Evolutionary conservation across 2,888 invertebrate genomes (phyloP), one percentile per base, ranked within the genome.

Genomic region (Bellardia bayeri): DNA sequence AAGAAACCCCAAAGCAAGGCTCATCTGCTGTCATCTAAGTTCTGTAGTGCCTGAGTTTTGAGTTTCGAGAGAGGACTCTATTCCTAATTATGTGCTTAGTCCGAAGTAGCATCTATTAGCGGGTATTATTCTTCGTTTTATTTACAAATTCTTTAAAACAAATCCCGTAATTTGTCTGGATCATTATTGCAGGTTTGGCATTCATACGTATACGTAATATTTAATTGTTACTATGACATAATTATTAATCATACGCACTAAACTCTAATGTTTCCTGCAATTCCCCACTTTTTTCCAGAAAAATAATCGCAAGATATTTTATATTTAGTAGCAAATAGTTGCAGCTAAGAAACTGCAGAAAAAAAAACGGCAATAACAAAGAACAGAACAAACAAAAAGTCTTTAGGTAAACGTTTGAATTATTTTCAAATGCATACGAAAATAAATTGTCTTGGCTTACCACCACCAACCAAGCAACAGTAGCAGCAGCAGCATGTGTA

Each of bases 391-490:
- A 66, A 68, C 61, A 68, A 61, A 84, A 79, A 79, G 84, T 79
- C 74, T 84, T 76, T 85, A 82, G 76, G 76, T 76, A 85, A 82
- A 85, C 71, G 81, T 85, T 85, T 81, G 71, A 85, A 81, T 85
- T 85, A 64, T 76, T 85, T 82, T 82, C 76, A 76, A 85, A 85
- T 82, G 71, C 81, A 81, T 76, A 71, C 7, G 76, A 71, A 76
- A 61, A 81, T 81, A 81, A 81, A 81, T 85, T 75, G 81, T 76
- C 56, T 71, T 81, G 85, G 85, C 81, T 85, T 85, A 81, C 81
- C 81, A 81, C 37, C 64, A 68, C 56, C 30, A 37, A 76, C 56
- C 16, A 56, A n/a, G 3, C n/a, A 23, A 45, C 2, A 33, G 4
- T 45, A 4, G 11, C 30, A 23, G n/a, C 16, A 13, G 5, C 42